Evolutionary conservation across 2,888 invertebrate species (phyloP).

Genomic region (Limnephilus auricula): DNA sequence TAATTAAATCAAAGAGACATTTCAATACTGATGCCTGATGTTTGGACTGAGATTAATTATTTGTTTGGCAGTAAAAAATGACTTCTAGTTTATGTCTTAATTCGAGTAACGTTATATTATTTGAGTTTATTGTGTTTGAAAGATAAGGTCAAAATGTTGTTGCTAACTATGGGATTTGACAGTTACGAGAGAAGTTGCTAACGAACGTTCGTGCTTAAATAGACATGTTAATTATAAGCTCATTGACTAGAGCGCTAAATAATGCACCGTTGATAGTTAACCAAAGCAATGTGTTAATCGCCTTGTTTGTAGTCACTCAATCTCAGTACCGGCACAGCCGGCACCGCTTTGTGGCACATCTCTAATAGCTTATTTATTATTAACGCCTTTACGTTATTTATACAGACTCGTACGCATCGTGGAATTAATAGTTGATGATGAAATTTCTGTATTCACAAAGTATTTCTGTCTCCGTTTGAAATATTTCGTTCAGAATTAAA

Average conservation of each 20-base stretch:
- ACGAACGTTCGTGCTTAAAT: conserved; percentile 32
- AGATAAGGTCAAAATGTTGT: not conserved
- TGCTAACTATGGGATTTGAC: not conserved
- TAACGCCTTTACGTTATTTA: not conserved
- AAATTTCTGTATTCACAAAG: not conserved
- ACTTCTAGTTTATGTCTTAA: not conserved
- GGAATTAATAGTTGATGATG: not conserved
- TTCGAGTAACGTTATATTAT: not conserved
- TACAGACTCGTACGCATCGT: not conserved
- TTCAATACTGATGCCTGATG: conserved; percentile 27
- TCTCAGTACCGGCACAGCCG: not conserved
- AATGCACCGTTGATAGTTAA: conserved; percentile 38
- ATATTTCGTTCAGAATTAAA: not conserved
- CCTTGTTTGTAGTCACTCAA: conserved; percentile 22
- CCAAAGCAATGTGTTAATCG: conserved; percentile 38
- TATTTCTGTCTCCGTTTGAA: not conserved
- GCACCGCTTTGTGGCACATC: conserved; percentile 2
- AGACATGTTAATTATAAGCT: conserved; percentile 50
- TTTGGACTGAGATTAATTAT: conserved; percentile 40
- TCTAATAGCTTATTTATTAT: not conserved
- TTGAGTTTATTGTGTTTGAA: not conserved
- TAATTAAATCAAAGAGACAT: conserved; percentile 35
- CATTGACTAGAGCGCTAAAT: conserved; percentile 48
- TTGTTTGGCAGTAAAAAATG: not conserved
- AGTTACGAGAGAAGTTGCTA: conserved; percentile 28